Conservation (phyloP, 2,113 vertebrate species). For the Microcebus lehilahytsara region DNA sequence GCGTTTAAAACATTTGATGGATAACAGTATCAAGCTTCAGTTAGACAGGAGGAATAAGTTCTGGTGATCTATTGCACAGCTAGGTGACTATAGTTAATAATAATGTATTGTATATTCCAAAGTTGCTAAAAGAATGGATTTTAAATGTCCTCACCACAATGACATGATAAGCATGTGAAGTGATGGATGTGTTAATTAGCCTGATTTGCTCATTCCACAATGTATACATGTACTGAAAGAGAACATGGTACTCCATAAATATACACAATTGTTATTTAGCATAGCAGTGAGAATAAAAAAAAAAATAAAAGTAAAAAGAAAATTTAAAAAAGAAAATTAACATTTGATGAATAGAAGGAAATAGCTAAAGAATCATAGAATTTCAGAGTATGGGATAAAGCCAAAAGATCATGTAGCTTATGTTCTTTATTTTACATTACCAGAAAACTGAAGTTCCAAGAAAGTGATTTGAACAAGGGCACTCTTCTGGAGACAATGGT, state of each 20-base stretch:
- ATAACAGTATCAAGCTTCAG: background rate
- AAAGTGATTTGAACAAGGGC: background rate
- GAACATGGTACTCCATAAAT: background rate
- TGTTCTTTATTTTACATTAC: background rate
- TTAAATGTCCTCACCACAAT: background rate
- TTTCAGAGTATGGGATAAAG: background rate
- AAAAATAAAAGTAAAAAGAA: slow-evolving; percentile 4
- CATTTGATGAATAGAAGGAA: background rate
- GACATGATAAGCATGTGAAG: background rate
- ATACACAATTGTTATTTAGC: background rate
- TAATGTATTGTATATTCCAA: background rate
- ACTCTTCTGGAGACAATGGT: background rate
- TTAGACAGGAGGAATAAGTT: background rate
- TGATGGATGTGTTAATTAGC: background rate
- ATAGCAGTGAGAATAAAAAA: no score
- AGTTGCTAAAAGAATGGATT: background rate
- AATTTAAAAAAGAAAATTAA: background rate
- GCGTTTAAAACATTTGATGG: background rate
- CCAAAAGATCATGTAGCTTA: background rate
- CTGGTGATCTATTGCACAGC: background rate
- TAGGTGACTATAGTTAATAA: background rate
- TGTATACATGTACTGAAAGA: background rate
- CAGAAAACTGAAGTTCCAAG: background rate
- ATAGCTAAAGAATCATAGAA: background rate
- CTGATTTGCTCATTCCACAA: background rate